A percentile compares a stretch with the other conserved stretches of the same genome.
Conservation (phyloP, 2,797 vertebrate genomes). For the Orientallactaga sibirica region DNA sequence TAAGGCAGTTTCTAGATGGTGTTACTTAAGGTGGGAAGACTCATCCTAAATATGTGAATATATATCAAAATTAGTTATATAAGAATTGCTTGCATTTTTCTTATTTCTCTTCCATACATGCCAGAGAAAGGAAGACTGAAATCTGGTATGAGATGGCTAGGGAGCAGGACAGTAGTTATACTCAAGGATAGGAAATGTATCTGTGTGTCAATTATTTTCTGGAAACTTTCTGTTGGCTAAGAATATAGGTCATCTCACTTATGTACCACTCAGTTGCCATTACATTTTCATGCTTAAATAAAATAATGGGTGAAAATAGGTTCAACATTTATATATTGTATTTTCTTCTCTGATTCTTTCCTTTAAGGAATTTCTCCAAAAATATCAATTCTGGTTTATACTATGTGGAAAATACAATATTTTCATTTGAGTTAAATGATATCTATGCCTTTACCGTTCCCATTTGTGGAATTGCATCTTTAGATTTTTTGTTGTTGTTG, state of each 20-base stretch:
- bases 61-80: not conserved
- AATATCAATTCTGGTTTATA: constrained; percentile 49
- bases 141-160: not conserved
- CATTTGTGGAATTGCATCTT: constrained; percentile 45
- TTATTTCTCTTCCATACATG: not conserved
- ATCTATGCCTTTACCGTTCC: not conserved
- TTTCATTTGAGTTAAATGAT: constrained; percentile 52
- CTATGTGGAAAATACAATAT: constrained; percentile 35
- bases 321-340: constrained; percentile 35
- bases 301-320: constrained; percentile 47
- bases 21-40: too few species aligned
- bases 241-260: constrained; percentile 56
- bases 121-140: not conserved
- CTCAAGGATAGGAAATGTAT: not conserved
- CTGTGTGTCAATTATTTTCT: not conserved
- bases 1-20: too few species aligned
- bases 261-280: not conserved
- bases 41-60: not conserved
- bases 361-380: constrained; percentile 51
- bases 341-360: constrained; percentile 56
- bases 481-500: constrained; percentile 52
- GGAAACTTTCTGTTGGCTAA: constrained; percentile 1
- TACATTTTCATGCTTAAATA: constrained; percentile 6
- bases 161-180: not conserved
- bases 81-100: not conserved